These are phyloP conservation scores for Atta colombica DNA, from an alignment of 1,140 invertebrate genomes.

Conservation along the genomic window DNA sequence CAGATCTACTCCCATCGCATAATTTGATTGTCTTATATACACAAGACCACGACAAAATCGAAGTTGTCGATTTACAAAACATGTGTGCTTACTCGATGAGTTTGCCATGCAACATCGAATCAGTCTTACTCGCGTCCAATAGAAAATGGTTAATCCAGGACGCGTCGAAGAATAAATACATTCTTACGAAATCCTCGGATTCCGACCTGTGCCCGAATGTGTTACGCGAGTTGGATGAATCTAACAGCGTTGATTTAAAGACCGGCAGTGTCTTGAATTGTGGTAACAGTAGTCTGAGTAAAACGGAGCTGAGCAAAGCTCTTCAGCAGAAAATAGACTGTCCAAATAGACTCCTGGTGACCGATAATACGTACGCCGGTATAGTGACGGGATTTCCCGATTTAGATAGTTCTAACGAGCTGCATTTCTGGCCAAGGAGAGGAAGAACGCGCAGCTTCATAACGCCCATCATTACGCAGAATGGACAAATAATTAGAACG, in stretches of 20 bases:
- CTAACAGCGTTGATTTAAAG: slow-evolving; percentile 31
- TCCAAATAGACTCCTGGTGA: slow-evolving; percentile 86
- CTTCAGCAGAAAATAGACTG: slow-evolving; percentile 84
- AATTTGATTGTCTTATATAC: slow-evolving; percentile 81
- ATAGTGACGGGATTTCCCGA: slow-evolving; percentile 88
- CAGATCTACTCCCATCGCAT: slow-evolving; percentile 76
- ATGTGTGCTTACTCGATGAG: slow-evolving; percentile 79
- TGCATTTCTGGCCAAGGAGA: slow-evolving; percentile 80
- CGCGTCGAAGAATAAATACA: slow-evolving; percentile 76
- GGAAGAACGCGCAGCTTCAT: slow-evolving; percentile 61
- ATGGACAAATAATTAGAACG: slow-evolving; percentile 83
- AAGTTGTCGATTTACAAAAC: slow-evolving; percentile 82
- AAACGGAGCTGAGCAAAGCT: slow-evolving; percentile 73
- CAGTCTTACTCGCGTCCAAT: slow-evolving; percentile 78
- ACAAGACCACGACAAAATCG: slow-evolving; percentile 79
- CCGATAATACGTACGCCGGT: slow-evolving; percentile 84
- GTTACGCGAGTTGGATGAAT: slow-evolving; percentile 81
- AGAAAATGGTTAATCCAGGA: slow-evolving; percentile 84
- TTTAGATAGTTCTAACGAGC: slow-evolving; percentile 81
- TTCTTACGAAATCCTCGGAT: slow-evolving; percentile 78
- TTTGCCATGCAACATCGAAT: slow-evolving; percentile 83
- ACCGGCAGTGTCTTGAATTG: slow-evolving; percentile 74
- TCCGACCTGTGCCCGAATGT: slow-evolving; percentile 79
- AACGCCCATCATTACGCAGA: slow-evolving; percentile 82
- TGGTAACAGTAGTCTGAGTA: slow-evolving; percentile 62